These are phyloP conservation scores for Lathronympha strigana DNA, from an alignment of 2,888 invertebrate genomes.

Conservation along the genomic window DNA sequence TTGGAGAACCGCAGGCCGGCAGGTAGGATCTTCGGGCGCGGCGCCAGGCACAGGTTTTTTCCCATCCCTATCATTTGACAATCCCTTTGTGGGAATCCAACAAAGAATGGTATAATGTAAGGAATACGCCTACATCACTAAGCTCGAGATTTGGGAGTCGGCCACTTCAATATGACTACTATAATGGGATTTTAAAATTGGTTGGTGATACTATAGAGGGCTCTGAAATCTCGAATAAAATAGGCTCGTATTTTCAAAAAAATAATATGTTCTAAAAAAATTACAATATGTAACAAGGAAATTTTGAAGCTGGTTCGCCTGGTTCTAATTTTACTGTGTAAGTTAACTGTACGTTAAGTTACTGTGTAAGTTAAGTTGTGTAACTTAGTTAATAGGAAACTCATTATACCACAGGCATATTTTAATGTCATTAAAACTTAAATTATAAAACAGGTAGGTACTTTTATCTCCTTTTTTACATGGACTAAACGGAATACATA, in stretches of 20 bases:
- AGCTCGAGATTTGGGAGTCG: slow-evolving; percentile 10
- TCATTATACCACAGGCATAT: no score
- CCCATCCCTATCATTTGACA: slow-evolving; percentile 52
- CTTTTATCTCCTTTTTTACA: neutral
- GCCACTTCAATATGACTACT: slow-evolving; percentile 19
- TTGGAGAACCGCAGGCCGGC: slow-evolving; percentile 58
- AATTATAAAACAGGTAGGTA: neutral
- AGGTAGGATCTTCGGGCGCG: slow-evolving; percentile 64
- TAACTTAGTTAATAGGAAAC: no score
- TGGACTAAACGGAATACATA: neutral
- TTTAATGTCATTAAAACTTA: no score
- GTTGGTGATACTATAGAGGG: neutral
- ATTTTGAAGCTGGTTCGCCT: no score
- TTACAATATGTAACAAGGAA: no score
- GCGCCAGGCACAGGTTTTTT: slow-evolving; percentile 70
- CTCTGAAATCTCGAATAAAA: neutral
- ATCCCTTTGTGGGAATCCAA: slow-evolving; percentile 44
- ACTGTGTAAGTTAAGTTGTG: no score
- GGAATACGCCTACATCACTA: slow-evolving; percentile 34
- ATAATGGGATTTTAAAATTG: neutral
- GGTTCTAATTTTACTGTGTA: no score
- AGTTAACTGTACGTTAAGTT: no score
- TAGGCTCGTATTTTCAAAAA: neutral
- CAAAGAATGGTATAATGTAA: slow-evolving; percentile 44
- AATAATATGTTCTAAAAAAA: neutral